These are phyloP conservation scores for Chrysolophus pictus DNA, from an alignment of 2,797 vertebrate species.

Conservation along the genomic window DNA sequence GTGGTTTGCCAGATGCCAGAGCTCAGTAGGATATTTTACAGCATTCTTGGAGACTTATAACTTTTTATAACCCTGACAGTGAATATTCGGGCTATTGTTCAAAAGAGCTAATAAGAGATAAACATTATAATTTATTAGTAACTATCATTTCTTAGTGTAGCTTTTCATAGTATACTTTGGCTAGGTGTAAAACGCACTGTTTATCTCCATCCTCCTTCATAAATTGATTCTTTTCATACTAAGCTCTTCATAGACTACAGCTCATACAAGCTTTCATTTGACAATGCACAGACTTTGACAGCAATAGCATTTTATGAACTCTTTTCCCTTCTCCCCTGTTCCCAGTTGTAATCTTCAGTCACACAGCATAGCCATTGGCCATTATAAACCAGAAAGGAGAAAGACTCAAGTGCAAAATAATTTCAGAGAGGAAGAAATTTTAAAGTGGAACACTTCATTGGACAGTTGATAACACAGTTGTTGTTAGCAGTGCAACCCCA, in stretches of 20 bases:
- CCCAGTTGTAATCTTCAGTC: neutral
- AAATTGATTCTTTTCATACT: neutral
- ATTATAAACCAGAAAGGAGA: neutral
- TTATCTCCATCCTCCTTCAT: neutral
- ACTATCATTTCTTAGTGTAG: neutral
- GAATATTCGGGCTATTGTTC: neutral
- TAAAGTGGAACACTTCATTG: neutral
- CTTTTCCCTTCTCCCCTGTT: neutral
- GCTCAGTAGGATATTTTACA: neutral
- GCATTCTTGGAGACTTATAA: neutral
- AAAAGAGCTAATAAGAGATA: neutral
- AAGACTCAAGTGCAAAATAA: neutral
- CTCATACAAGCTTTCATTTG: neutral
- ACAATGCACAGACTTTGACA: neutral
- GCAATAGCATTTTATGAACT: neutral
- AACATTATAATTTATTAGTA: neutral
- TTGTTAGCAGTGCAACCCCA: neutral
- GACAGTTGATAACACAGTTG: neutral
- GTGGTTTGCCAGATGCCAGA: neutral
- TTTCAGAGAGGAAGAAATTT: neutral
- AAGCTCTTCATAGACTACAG: neutral
- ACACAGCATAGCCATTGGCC: neutral
- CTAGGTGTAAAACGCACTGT: neutral
- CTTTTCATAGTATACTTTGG: neutral
- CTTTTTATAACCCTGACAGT: neutral